Percentiles rank a stretch among this genome's conserved stretches.
Conservation (phyloP, 2,113 vertebrate species). For the Neogale vison region DNA sequence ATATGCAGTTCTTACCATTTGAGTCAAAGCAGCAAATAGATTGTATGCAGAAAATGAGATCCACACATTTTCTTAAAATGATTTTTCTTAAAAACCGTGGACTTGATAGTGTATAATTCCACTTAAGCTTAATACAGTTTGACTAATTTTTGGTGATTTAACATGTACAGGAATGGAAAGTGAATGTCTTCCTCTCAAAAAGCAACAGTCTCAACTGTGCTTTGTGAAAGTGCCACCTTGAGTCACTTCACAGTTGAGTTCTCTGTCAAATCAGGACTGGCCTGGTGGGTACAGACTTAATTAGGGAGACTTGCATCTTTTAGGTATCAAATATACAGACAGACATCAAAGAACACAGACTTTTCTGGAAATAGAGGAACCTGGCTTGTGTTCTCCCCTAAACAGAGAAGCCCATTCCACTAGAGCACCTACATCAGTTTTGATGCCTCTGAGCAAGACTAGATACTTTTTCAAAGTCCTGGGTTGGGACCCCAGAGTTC, state of each 20-base stretch:
- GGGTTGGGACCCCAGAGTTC: neutral
- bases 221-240: neutral
- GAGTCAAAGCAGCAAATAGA: conserved; percentile 33
- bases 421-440: neutral
- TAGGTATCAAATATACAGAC: neutral
- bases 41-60: conserved; percentile 19
- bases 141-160: conserved; percentile 26
- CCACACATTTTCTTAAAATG: neutral
- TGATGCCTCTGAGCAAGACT: neutral
- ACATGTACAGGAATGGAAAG: neutral
- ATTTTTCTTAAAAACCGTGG: neutral
- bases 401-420: neutral
- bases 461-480: conserved; percentile 1
- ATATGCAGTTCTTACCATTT: neutral
- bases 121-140: neutral
- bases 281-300: neutral
- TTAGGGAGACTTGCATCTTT: neutral
- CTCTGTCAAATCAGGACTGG: neutral
- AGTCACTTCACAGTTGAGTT: neutral
- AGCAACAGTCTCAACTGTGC: neutral
- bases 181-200: conserved; percentile 26
- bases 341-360: neutral
- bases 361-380: conserved; percentile 28
- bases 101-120: conserved; percentile 5
- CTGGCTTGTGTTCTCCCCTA: neutral